Base-by-base conservation (phyloP, 2,888 invertebrate species). In the Polyommatus icarus region DNA sequence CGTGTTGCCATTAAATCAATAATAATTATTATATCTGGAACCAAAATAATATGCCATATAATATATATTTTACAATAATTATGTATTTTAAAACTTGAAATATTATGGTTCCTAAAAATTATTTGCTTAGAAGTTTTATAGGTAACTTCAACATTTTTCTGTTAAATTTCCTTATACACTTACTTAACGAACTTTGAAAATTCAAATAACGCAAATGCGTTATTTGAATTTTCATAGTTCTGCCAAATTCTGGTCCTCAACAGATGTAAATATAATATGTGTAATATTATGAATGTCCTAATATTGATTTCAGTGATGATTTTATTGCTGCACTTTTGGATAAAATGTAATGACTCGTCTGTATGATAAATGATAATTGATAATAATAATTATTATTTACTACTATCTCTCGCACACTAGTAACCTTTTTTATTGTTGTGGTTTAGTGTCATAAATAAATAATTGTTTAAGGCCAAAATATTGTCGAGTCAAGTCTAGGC, bases 1-100 rank as follows among this genome's bases (percentile, higher is more conserved):
- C 81, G 84, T 83, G 83, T 83, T 83, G 84, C 82, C 83, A 82
- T 80, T 78, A 54, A 50, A 50, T 50, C 7, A 12, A 12, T 50
- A 15, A 36, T 36, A 7, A 36, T 4, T 50, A 12, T 50, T 15
- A 15, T 54, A 54, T 59, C n/a, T 59, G 59, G 20, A 10, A 7
- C 59, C n/a, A 59, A 59, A n/a, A 20, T 59, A n/a, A 20, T 59
- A 59, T 59, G 20, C n/a, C 59, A n/a, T 59, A n/a, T 20, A 6
- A 59, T 59, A 59, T 18, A 54, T 15, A 54, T 54, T 54, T 50
- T 54, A 18, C 4, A 50, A 15, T 15, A 50, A 3, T 1, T 0
- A 1, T 3, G 10, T 36, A 36, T 40, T 40, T 40, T 40, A 40
- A 40, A 40, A 40, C 10, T 3, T 3, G 46, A 10, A 57, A 24